Conservation (phyloP, 2,113 vertebrate genomes). For the Pollachius pollachius region DNA sequence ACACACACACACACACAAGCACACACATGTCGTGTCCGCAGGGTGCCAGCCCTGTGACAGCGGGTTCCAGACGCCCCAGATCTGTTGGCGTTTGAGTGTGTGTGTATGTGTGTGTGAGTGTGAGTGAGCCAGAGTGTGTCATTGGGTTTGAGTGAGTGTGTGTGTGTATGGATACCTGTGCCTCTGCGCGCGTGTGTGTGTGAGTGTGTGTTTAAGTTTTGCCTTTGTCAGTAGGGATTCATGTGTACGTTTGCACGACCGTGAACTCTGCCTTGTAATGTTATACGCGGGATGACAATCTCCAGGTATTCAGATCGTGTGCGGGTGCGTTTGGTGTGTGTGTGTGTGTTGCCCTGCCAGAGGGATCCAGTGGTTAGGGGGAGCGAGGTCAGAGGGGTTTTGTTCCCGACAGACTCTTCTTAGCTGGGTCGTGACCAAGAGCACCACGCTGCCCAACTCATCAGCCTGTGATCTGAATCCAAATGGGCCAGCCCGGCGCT, state of each 20-base stretch:
- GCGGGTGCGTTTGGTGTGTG: conserved; percentile 6
- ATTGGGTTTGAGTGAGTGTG: background rate
- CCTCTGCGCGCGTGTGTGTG: background rate
- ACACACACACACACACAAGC: conserved; percentile 53
- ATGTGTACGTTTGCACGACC: background rate
- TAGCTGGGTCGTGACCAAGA: conserved; percentile 40
- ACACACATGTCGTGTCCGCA: conserved; percentile 62
- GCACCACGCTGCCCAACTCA: conserved; percentile 36
- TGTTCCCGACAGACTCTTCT: conserved; percentile 41
- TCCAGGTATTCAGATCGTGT: background rate
- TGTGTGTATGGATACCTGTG: background rate
- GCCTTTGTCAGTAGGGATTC: background rate
- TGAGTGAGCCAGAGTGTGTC: background rate
- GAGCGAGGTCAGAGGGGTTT: no score
- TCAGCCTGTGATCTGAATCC: conserved; percentile 55
- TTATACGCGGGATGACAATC: no score
- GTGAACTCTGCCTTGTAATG: no score
- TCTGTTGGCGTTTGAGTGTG: conserved; percentile 21
- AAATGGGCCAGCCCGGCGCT: conserved; percentile 21
- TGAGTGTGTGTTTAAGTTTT: background rate
- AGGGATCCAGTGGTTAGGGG: no score
- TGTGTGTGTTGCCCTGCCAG: conserved; percentile 6
- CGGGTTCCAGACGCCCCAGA: background rate
- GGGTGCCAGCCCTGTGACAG: conserved; percentile 17
- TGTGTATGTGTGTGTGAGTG: background rate